These are phyloP conservation scores for Biston stratarius DNA, from an alignment of 2,888 invertebrate species.

Conservation along the genomic window DNA sequence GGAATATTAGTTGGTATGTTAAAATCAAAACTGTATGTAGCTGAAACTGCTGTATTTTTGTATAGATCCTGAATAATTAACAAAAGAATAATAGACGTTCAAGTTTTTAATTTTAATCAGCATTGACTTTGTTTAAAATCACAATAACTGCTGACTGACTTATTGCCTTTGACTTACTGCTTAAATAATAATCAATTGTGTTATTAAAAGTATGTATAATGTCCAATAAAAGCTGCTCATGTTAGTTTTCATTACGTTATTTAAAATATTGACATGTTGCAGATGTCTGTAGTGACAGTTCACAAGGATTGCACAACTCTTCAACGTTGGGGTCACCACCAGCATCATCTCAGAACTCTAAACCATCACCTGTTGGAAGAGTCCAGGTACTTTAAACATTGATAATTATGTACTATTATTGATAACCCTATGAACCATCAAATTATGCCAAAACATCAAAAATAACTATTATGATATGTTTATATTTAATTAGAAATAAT, in stretches of 20 bases:
- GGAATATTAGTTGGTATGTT: conserved; percentile 76
- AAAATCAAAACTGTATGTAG: not conserved
- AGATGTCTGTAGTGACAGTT: conserved; percentile 44
- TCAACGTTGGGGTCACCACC: conserved; percentile 39
- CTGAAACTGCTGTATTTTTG: not conserved
- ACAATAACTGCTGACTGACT: too few species aligned
- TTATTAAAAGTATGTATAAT: not conserved
- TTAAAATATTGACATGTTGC: conserved; percentile 5
- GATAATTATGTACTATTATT: not conserved
- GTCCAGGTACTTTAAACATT: conserved; percentile 37
- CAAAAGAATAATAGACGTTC: not conserved
- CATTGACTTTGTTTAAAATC: not conserved
- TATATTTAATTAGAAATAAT: too few species aligned
- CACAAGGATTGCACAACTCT: conserved; percentile 41
- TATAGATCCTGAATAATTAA: not conserved
- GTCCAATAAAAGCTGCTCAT: not conserved
- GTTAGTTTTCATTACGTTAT: not conserved
- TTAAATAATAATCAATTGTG: too few species aligned
- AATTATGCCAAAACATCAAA: too few species aligned
- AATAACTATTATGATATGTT: too few species aligned
- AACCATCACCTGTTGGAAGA: conserved; percentile 30
- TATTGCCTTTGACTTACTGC: not conserved
- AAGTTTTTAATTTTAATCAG: not conserved
- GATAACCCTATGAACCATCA: not conserved
- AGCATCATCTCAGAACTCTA: conserved; percentile 34